phyloP scores from a whole-genome alignment of 2,113 vertebrate genomes.

The Nothoprocta pentlandii region DNA sequence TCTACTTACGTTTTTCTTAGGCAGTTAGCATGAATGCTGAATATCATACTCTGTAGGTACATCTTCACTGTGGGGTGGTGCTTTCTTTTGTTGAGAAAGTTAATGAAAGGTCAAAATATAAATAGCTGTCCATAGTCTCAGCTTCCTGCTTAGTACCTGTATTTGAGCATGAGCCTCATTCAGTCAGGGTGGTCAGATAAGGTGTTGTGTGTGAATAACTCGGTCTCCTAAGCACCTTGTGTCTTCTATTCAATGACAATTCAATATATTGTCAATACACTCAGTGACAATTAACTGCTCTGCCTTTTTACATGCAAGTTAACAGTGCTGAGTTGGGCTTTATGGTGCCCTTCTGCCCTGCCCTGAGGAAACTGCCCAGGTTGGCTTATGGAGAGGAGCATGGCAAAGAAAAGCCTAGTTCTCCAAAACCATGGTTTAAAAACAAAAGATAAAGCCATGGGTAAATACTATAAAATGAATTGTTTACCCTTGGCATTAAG shows the following conservation, averaged over 20 bases:
- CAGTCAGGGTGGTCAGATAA: neutral
- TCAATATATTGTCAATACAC: neutral
- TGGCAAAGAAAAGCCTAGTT: neutral
- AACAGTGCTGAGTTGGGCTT: neutral
- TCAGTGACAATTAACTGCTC: neutral
- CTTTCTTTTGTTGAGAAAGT: neutral
- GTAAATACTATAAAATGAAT: neutral
- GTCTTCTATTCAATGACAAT: neutral
- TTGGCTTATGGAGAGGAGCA: neutral
- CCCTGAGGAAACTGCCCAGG: neutral
- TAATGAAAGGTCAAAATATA: neutral
- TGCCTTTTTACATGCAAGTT: neutral
- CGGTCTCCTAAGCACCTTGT: neutral
- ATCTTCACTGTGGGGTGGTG: neutral
- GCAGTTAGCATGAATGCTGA: neutral
- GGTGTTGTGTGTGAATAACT: neutral
- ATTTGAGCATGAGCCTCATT: neutral
- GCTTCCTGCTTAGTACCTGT: neutral
- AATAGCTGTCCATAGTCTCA: neutral
- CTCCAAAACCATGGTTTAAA: neutral
- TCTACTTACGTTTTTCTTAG: neutral
- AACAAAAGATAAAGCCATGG: neutral
- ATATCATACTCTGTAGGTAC: no score
- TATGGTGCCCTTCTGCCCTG: neutral
- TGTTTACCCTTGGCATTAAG: neutral